Base-by-base conservation (phyloP, 2,888 invertebrate genomes). In the Tinea pellionella region DNA sequence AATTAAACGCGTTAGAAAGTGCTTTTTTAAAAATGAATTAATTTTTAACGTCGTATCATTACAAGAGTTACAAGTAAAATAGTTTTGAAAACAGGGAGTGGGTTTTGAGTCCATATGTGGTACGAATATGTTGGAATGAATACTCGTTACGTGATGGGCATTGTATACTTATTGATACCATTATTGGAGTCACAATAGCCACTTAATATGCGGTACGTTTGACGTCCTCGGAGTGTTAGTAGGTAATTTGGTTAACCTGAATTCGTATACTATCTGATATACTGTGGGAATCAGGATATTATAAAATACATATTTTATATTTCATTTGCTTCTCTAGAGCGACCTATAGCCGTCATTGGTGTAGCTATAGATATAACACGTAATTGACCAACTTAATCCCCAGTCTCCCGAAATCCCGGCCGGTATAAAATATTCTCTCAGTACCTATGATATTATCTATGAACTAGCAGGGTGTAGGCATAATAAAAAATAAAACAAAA, bases 121-220 rank as follows among this genome's bases (percentile, higher is more conserved):
- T 16, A 55, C 55, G 16, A n/a, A 85, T 87, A 83, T 77, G 85
- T 80, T 78, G 85, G 80, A 84, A 80, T 75, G 77, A 81, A 87
- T 85, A 85, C 86, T 69, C 66, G 6, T 64, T 65, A 73, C 84
- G 84, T 84, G 83, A 77, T 77, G 66, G 65, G 85, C 84, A 84
- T 86, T 68, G 67, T 24, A 18, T 53, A 12, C 15, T 18, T 53
- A 53, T 24, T 53, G 53, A 53, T 53, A 53, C 18, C 18, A n/a
- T 53, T 24, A 53, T 53, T 53, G 53, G 18, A 24, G 3, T 8
- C 12, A 47, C 47, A 47, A 47, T 47, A n/a, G 47, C 65, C 70
- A 71, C 71, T 82, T 75, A 72, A 74, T 78, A 83, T 83, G 79
- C 84, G 71, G 41, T 65, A 67, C 71, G 69, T 68, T 63, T 42